phyloP scores from a whole-genome alignment of 2,797 vertebrate genomes.

The Eutrigla gurnardus region DNA sequence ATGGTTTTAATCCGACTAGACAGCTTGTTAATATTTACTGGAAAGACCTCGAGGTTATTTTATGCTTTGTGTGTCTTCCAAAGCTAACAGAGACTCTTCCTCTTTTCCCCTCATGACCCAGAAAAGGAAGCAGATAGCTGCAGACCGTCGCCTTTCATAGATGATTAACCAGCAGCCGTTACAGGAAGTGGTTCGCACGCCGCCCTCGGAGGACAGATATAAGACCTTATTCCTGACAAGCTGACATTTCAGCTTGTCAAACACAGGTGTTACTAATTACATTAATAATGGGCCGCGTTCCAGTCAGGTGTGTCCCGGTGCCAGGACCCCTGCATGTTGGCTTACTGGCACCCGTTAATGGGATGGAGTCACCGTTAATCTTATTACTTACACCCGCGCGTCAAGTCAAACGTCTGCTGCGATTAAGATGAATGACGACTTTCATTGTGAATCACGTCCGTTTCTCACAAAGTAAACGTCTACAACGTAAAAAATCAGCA shows the following conservation, averaged over 20 bases:
- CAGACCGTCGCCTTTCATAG: constrained; percentile 31
- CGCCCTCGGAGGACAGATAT: constrained; percentile 15
- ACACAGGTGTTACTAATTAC: constrained; percentile 47
- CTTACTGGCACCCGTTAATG: constrained; percentile 23
- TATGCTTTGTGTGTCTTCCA: constrained; percentile 9
- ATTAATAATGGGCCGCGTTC: constrained; percentile 39
- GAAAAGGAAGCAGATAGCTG: constrained; percentile 5
- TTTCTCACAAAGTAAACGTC: too few species aligned
- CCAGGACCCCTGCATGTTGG: not conserved
- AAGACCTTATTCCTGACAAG: constrained; percentile 14
- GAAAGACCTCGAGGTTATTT: constrained; percentile 17
- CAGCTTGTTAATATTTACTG: constrained; percentile 12
- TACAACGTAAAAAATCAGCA: not conserved
- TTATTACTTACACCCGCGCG: constrained; percentile 25
- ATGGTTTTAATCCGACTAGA: constrained; percentile 5
- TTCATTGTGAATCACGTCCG: not conserved
- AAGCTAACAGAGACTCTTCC: constrained; percentile 17
- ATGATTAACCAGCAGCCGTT: constrained; percentile 40
- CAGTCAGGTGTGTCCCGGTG: constrained; percentile 8
- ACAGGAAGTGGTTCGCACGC: constrained; percentile 35
- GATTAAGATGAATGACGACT: constrained; percentile 2
- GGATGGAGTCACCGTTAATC: constrained; percentile 29
- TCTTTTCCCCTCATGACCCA: constrained; percentile 22
- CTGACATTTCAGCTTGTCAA: constrained; percentile 49
- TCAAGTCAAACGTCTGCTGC: constrained; percentile 31